Evolutionary conservation across 2,888 invertebrate genomes (phyloP), one percentile per base, ranked within the genome.

Genomic region (Andrena hattorfiana): DNA sequence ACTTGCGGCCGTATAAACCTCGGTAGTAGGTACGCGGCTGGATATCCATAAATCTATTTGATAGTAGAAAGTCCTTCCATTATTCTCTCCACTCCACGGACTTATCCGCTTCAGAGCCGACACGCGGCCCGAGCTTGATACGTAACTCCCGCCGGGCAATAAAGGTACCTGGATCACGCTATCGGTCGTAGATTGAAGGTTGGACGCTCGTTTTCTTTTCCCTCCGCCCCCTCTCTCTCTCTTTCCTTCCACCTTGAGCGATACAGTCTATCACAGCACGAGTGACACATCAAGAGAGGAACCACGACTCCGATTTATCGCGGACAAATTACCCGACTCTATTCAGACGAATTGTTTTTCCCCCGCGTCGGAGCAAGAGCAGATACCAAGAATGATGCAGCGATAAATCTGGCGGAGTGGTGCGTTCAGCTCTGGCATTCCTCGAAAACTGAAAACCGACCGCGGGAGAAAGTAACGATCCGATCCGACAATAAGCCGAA

Each of bases 31-130:
- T 88, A 88, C 89, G 59, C 87, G 88, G 87, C 86, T 87, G 90
- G 91, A 91, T 91, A 92, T 92, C 92, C 92, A 93, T 93, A 93
- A 93, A 93, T 93, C 93, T 93, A 91, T 89, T 92, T 91, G 92
- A 92, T 92, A 91, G 92, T 93, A 93, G 93, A 93, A 93, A 93
- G 93, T 93, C 89, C 90, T 87, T 90, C 91, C 90, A 92, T 93
- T 93, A 92, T 93, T 92, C 90, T 89, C 87, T 85, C 82, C 87
- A 83, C 89, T 87, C 87, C 83, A 86, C 80, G 87, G 90, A 92
- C 88, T 89, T 90, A 91, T 90, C 89, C 90, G 85, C 83, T 78
- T 71, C 84, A 73, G 70, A 82, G 77, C 76, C 83, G 86, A 89
- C 90, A 87, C 85, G 85, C 83, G 83, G 87, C 77, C 84, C 72